Evolutionary conservation across 2,113 vertebrate genomes (phyloP), one percentile per base, ranked within the genome.

Genomic region (Neotoma lepida): DNA sequence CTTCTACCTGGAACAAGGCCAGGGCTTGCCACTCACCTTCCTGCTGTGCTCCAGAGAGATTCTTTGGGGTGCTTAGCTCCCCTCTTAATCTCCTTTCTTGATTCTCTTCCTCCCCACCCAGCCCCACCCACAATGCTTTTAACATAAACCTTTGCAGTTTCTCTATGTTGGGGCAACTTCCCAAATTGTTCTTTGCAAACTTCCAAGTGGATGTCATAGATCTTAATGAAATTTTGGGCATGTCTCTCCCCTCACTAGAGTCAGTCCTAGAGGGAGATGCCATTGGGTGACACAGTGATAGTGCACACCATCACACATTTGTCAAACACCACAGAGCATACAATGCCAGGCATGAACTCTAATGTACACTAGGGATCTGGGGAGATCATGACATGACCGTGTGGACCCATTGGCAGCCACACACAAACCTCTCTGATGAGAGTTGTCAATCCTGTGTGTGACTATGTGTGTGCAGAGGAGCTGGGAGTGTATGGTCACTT

Each of bases 321-420:
- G 51, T 66, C 80, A 58, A 70, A 88, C 41, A 22, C 10, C 54
- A 35, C 4, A 18, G 56, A 14, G 28, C 0, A 18, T 4, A 30
- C 2, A 14, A n/a, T 3, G 24, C 6, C 18, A 46, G 22, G 61
- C 10, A 2, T 73, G 85, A 95, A 8, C 78, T 41, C 5, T 9
- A 28, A 2, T 0, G 26, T n/a, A 9, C 39, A 39, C 66, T 9
- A 4, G 1, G 35, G 49, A 7, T 66, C 33, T 22, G 2, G 46
- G 41, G 22, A 24, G 44, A 51, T 9, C 2, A 2, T 78, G 61
- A n/a, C 3, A 1, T 17, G 8, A 33, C 33, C 22, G 8, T 0
- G 10, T 13, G 4, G 15, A 35, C 58, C 41, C 58, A 30, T 1
- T 13, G 9, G 2, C 7, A 4, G 2, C 28, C 33, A 22, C 15